Evolutionary conservation across 2,888 invertebrate genomes (phyloP).

Genomic region (Drosophila bunnanda): DNA sequence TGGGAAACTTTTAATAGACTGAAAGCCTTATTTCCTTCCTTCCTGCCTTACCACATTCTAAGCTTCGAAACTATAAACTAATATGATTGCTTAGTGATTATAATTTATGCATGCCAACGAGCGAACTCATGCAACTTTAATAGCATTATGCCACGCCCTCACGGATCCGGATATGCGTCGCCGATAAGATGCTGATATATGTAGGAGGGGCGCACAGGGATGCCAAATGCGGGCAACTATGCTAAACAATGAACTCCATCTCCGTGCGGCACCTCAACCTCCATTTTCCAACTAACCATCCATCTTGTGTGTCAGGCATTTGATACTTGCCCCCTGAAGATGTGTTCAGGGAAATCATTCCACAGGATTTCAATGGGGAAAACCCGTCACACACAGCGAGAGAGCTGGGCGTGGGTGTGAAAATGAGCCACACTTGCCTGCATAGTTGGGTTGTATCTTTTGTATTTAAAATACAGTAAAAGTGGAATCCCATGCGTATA

Average conservation of each 20-base stretch:
- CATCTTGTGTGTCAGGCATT: slow-evolving; percentile 10
- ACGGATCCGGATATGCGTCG: background rate
- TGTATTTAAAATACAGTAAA: slow-evolving; percentile 4
- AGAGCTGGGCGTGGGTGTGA: background rate
- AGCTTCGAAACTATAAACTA: slow-evolving; percentile 4
- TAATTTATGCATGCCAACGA: slow-evolving; percentile 16
- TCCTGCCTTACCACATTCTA: background rate
- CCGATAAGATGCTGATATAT: background rate
- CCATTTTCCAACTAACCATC: slow-evolving; percentile 1
- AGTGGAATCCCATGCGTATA: background rate
- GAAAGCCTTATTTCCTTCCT: background rate
- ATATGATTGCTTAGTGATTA: slow-evolving; percentile 15
- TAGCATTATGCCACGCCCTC: background rate
- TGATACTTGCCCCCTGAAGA: slow-evolving; percentile 9
- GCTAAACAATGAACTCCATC: slow-evolving; percentile 4
- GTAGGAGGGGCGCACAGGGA: background rate
- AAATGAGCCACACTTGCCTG: slow-evolving; percentile 1
- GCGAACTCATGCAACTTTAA: slow-evolving; percentile 9
- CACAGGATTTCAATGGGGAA: slow-evolving; percentile 8
- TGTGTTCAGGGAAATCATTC: slow-evolving; percentile 16
- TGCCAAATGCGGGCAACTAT: slow-evolving; percentile 12
- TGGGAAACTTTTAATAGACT: slow-evolving; percentile 4
- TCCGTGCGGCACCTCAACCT: background rate
- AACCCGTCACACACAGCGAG: background rate
- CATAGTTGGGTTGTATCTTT: background rate